Evolutionary conservation across 2,113 vertebrate genomes (phyloP).

Genomic region (Cephalophus harveyi): DNA sequence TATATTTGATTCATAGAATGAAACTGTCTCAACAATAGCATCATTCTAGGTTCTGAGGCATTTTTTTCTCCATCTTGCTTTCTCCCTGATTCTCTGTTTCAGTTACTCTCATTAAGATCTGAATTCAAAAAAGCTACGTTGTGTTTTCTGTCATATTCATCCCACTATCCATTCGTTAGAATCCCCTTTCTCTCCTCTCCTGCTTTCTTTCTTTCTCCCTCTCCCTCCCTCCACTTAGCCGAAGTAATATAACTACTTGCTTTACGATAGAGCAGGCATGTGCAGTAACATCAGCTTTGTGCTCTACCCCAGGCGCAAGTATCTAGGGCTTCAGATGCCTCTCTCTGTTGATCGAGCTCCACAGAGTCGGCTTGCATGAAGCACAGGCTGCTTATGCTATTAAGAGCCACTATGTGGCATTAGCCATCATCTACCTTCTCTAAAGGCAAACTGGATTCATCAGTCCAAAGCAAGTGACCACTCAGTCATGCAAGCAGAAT

Average conservation of each 20-base stretch:
- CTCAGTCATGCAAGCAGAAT: neutral
- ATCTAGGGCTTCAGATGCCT: neutral
- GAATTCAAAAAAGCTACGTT: neutral
- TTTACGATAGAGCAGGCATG: neutral
- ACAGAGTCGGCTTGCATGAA: constrained; percentile 6
- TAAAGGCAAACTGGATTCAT: neutral
- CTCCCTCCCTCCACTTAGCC: neutral
- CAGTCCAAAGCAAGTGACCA: neutral
- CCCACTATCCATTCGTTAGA: neutral
- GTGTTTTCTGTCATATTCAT: neutral
- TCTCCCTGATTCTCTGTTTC: neutral
- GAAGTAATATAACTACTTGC: neutral
- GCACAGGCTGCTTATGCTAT: neutral
- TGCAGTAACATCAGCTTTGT: constrained; percentile 24
- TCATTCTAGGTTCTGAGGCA: neutral
- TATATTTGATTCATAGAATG: neutral
- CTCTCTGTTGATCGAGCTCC: neutral
- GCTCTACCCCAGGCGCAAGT: neutral
- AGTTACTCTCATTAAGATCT: neutral
- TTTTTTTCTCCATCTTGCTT: neutral
- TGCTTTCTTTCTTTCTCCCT: neutral
- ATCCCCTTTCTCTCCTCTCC: neutral
- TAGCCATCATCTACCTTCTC: neutral
- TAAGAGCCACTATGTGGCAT: neutral
- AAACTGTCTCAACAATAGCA: neutral